phyloP scores from a whole-genome alignment of 2,888 invertebrate species.

The Portevinia maculata region DNA sequence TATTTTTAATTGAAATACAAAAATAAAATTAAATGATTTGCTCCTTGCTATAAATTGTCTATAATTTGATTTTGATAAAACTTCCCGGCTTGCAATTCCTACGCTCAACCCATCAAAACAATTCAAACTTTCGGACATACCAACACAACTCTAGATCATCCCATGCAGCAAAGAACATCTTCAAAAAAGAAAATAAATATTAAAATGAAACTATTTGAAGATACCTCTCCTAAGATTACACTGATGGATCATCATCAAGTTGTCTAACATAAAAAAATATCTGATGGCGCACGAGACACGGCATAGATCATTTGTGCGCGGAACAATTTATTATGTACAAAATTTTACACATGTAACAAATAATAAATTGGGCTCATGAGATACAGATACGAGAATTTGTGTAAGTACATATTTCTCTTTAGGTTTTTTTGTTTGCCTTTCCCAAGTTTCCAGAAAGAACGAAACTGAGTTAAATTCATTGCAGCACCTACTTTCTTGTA shows the following conservation, averaged over 20 bases:
- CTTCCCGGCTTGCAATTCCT: too few species aligned
- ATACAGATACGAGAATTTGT: slow-evolving; percentile 4
- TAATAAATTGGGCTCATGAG: slow-evolving; percentile 6
- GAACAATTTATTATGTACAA: slow-evolving; percentile 18
- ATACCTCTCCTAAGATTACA: background rate
- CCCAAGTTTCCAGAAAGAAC: background rate
- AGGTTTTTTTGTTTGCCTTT: background rate
- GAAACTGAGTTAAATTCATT: background rate
- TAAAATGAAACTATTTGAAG: background rate
- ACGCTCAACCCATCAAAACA: too few species aligned
- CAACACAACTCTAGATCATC: too few species aligned
- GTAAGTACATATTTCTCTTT: background rate
- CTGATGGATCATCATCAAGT: background rate
- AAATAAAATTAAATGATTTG: too few species aligned
- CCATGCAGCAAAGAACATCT: too few species aligned
- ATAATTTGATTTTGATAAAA: too few species aligned
- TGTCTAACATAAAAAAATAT: background rate
- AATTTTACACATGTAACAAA: too few species aligned
- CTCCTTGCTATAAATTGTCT: too few species aligned
- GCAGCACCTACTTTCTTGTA: slow-evolving; percentile 3
- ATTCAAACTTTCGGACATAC: too few species aligned
- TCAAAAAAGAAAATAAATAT: background rate
- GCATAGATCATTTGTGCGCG: slow-evolving; percentile 7
- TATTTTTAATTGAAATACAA: too few species aligned
- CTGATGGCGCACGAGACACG: slow-evolving; percentile 6